Conservation (phyloP, 2,113 vertebrate species). For the Trinectes maculatus region DNA sequence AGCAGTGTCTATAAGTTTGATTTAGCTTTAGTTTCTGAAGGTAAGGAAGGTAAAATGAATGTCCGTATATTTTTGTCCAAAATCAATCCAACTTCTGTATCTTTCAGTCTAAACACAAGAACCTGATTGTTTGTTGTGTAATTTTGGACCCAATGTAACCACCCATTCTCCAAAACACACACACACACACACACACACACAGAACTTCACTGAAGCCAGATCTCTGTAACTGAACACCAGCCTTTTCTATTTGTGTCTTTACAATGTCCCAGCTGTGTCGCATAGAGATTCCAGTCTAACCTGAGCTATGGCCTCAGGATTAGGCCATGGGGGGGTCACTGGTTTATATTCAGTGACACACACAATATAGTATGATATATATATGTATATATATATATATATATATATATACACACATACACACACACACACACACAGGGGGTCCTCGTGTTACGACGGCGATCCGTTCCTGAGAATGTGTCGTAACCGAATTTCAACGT, state of each 20-base stretch:
- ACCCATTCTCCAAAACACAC: not conserved
- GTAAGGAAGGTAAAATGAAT: too few species aligned
- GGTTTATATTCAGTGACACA: too few species aligned
- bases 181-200: conserved; percentile 3
- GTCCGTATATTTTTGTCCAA: not conserved
- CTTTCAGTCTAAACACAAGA: conserved; percentile 8
- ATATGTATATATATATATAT: too few species aligned
- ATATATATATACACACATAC: too few species aligned
- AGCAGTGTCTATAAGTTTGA: not conserved
- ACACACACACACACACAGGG: too few species aligned
- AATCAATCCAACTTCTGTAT: not conserved
- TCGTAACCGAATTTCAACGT: too few species aligned
- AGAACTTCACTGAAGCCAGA: conserved; percentile 11
- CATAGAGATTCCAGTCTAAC: conserved; percentile 20
- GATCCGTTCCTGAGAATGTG: too few species aligned
- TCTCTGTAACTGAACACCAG: not conserved
- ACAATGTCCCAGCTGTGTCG: conserved; percentile 12
- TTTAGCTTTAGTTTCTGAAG: conserved; percentile 13
- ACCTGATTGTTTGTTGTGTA: not conserved
- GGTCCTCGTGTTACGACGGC: too few species aligned
- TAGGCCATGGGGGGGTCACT: too few species aligned
- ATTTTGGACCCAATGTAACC: conserved; percentile 8
- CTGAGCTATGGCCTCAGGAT: too few species aligned
- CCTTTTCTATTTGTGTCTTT: conserved; percentile 7
- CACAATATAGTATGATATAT: too few species aligned